A percentile compares a stretch with the other conserved stretches of the same genome.
These are phyloP conservation scores for Periplaneta americana DNA, from an alignment of 1,140 invertebrate genomes.

Conservation along the genomic window DNA sequence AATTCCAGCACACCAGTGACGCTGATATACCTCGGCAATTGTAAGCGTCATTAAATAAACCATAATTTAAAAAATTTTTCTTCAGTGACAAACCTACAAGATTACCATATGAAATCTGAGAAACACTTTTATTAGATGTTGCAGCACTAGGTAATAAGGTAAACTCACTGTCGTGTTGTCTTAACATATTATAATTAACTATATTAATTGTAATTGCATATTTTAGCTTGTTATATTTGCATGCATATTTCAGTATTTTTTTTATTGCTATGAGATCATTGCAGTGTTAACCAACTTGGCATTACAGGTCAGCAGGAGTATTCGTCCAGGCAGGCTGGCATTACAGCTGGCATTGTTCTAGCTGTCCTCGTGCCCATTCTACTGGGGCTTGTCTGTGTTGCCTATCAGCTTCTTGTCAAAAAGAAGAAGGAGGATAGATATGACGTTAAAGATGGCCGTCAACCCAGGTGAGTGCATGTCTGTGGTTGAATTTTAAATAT, in stretches of 20 bases:
- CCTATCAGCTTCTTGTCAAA: slow-evolving; percentile 50
- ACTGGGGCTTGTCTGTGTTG: slow-evolving; percentile 61
- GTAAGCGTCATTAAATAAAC: too few species aligned
- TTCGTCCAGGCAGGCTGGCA: slow-evolving; percentile 64
- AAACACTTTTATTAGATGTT: too few species aligned
- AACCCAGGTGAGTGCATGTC: background rate
- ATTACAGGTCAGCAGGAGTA: slow-evolving; percentile 69
- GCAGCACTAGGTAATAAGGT: too few species aligned
- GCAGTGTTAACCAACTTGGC: background rate
- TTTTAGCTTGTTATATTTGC: background rate
- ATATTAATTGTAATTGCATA: background rate
- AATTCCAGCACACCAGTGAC: too few species aligned
- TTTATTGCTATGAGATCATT: background rate
- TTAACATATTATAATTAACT: background rate
- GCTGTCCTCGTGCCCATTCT: slow-evolving; percentile 69
- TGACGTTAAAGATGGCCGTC: background rate
- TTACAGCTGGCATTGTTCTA: slow-evolving; percentile 69
- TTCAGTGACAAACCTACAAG: too few species aligned
- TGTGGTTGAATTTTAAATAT: too few species aligned
- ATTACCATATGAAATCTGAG: too few species aligned
- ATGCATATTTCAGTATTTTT: background rate
- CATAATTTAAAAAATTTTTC: too few species aligned
- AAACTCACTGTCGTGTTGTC: background rate
- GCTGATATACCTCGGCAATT: too few species aligned
- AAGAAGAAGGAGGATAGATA: background rate